Evolutionary conservation across 2,888 invertebrate genomes (phyloP).

Genomic region (Antheraea assamensis): DNA sequence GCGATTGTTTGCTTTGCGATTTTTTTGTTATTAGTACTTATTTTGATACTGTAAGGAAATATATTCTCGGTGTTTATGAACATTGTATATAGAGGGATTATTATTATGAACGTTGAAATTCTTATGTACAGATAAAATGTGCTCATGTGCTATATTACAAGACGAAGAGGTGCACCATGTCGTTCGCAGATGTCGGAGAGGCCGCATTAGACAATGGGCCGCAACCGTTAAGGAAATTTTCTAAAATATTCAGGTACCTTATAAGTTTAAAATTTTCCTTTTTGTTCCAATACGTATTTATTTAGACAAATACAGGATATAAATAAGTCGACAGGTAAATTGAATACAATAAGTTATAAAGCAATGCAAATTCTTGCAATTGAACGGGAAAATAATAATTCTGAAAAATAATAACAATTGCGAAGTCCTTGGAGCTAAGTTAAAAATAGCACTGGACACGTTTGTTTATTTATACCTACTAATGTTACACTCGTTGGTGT

Average conservation of each 20-base stretch:
- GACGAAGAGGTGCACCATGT: conserved; percentile 87
- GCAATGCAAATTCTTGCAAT: not conserved
- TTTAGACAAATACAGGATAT: not conserved
- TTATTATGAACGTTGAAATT: not conserved
- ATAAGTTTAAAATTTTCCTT: not conserved
- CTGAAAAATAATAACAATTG: not conserved
- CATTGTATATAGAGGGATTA: not conserved
- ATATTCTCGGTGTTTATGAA: not conserved
- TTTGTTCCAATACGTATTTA: not conserved
- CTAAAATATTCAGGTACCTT: conserved; percentile 84
- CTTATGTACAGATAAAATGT: conserved; percentile 86
- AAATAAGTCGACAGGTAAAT: not conserved
- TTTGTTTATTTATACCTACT: too few species aligned
- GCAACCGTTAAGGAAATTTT: conserved; percentile 83
- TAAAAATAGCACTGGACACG: too few species aligned
- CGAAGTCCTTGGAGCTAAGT: not conserved
- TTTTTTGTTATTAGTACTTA: not conserved
- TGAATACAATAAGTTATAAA: not conserved
- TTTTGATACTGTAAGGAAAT: not conserved
- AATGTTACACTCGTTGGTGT: too few species aligned
- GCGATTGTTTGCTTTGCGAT: not conserved
- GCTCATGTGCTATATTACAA: conserved; percentile 90
- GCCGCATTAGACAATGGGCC: conserved; percentile 91
- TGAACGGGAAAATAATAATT: not conserved
- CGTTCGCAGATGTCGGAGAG: conserved; percentile 94